Conservation (phyloP, 2,113 vertebrate species). For the Cygnus atratus region DNA sequence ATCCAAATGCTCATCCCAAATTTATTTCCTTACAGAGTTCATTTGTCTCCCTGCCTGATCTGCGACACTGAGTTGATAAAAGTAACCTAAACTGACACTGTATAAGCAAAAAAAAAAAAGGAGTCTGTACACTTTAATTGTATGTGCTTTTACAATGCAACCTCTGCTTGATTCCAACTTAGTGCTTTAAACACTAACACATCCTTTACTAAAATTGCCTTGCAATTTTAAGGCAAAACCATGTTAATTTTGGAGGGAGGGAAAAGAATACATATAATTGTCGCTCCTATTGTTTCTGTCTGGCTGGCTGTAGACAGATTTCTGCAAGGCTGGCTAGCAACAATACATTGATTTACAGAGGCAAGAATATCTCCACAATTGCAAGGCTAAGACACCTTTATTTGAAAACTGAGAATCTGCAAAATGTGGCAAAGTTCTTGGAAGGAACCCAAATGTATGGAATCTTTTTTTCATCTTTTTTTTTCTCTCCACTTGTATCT, state of each 20-base stretch:
- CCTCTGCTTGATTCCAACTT: neutral
- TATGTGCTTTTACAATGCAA: neutral
- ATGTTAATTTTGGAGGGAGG: constrained; percentile 1
- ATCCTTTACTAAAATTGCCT: neutral
- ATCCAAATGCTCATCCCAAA: neutral
- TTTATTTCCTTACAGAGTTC: constrained; percentile 1
- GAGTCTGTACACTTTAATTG: neutral
- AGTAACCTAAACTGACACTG: neutral
- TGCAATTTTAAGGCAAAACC: constrained; percentile 18
- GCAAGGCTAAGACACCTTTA: constrained; percentile 8
- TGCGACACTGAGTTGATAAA: neutral
- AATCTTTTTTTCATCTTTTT: neutral
- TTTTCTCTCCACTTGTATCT: neutral
- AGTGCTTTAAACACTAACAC: neutral
- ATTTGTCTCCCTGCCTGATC: neutral
- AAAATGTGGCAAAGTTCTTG: constrained; percentile 64
- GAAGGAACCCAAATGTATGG: constrained; percentile 64
- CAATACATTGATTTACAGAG: constrained; percentile 70
- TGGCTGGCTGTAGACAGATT: constrained; percentile 63
- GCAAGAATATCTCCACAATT: constrained; percentile 39
- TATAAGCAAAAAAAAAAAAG: neutral
- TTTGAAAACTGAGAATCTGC: constrained; percentile 54
- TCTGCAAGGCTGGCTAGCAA: constrained; percentile 55
- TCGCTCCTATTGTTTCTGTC: constrained; percentile 43
- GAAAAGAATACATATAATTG: constrained; percentile 1